Evolutionary conservation across 2,797 vertebrate genomes (phyloP).

Genomic region (Pitangus sulphuratus): DNA sequence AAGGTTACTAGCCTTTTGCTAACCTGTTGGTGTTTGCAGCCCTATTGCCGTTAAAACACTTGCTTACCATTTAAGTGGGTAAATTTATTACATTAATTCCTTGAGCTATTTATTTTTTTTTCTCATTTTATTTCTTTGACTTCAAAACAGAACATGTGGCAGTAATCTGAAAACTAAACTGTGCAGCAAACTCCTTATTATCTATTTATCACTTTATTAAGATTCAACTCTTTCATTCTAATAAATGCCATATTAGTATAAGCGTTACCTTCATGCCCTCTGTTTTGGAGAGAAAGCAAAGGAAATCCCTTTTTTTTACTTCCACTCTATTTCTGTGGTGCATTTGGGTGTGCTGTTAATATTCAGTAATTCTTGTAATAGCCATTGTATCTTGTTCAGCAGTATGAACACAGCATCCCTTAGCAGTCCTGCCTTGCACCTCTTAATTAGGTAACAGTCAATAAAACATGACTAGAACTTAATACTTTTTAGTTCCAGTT

Average conservation of each 20-base stretch:
- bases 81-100: neutral
- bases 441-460: neutral
- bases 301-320: neutral
- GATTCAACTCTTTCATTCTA: neutral
- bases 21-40: neutral
- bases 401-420: neutral
- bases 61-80: neutral
- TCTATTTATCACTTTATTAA: neutral
- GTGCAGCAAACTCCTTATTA: neutral
- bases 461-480: neutral
- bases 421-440: neutral
- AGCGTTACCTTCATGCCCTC: neutral
- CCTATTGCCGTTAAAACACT: neutral
- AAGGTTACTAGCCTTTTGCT: neutral
- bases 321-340: neutral
- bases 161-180: neutral
- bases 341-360: neutral
- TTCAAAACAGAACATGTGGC: neutral
- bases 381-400: neutral
- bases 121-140: neutral
- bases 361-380: neutral
- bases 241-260: neutral
- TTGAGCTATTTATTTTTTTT: neutral
- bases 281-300: neutral
- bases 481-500: neutral